Conservation (phyloP, 2,113 vertebrate genomes). For the Ovibos moschatus region DNA sequence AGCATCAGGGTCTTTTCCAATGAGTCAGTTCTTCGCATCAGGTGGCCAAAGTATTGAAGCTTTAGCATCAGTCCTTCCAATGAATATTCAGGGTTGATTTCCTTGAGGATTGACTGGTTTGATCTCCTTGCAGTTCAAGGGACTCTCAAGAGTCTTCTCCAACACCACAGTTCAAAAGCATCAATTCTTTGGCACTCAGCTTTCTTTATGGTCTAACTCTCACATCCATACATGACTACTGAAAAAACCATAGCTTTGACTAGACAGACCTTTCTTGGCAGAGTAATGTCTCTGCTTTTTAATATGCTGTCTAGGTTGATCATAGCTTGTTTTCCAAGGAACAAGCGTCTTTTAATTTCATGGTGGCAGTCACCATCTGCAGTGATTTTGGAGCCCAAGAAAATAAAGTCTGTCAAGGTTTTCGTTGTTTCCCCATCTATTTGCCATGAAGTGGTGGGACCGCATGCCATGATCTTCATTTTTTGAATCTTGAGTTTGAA, state of each 20-base stretch:
- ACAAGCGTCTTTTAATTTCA: not conserved
- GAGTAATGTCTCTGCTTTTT: not conserved
- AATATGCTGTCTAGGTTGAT: not conserved
- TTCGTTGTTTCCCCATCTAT: not conserved
- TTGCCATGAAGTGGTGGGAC: not conserved
- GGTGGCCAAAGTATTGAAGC: not conserved
- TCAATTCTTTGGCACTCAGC: not conserved
- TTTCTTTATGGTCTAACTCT: not conserved
- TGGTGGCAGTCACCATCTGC: not conserved
- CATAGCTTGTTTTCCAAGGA: not conserved
- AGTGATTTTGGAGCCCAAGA: not conserved
- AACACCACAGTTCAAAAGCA: not conserved
- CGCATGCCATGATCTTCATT: not conserved
- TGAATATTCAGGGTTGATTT: not conserved
- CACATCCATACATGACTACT: not conserved
- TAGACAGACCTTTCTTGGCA: not conserved
- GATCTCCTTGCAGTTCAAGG: not conserved
- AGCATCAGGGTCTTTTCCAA: not conserved
- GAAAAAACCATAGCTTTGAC: not conserved
- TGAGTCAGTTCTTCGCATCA: not conserved
- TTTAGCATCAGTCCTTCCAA: not conserved
- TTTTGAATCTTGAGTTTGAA: not conserved
- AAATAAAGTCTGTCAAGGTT: not conserved
- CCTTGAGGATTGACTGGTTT: not conserved
- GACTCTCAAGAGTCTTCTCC: not conserved